phyloP scores from a whole-genome alignment of 1,140 invertebrate genomes.

The Drosophila teissieri region DNA sequence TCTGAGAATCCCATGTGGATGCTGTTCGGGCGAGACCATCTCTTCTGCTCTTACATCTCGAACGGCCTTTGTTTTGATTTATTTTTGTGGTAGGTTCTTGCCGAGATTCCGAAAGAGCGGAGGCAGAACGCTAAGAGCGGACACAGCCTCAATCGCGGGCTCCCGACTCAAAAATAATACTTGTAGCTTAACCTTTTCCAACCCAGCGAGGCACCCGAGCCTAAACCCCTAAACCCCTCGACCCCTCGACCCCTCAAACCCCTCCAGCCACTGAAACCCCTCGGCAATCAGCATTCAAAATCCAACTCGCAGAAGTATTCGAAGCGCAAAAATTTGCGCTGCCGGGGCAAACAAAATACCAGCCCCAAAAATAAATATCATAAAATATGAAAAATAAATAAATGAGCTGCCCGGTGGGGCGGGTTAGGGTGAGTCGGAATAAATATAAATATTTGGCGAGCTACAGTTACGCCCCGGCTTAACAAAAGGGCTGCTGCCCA shows the following conservation, averaged over 20 bases:
- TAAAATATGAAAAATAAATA: conserved; percentile 80
- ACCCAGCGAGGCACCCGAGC: background rate
- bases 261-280: background rate
- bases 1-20: conserved; percentile 54
- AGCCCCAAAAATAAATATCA: conserved; percentile 68
- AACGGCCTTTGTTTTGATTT: conserved; percentile 70
- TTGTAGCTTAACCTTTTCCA: conserved; percentile 52
- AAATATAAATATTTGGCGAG: conserved; percentile 77
- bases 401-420: conserved; percentile 36
- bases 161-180: conserved; percentile 52
- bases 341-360: conserved; percentile 51
- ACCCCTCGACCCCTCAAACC: background rate
- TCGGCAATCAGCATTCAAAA: conserved; percentile 29
- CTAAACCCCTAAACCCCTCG: too few species aligned
- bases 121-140: conserved; percentile 46
- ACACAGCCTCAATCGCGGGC: conserved; percentile 7
- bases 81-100: conserved; percentile 76
- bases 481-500: conserved; percentile 66
- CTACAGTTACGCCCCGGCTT: conserved; percentile 67
- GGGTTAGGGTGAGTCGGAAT: conserved; percentile 14
- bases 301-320: conserved; percentile 46
- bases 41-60: conserved; percentile 5
- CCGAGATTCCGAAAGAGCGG: conserved; percentile 66
- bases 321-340: conserved; percentile 57
- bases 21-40: conserved; percentile 43